Conservation (phyloP, 2,888 invertebrate species). For the Penaeus monodon region DNA sequence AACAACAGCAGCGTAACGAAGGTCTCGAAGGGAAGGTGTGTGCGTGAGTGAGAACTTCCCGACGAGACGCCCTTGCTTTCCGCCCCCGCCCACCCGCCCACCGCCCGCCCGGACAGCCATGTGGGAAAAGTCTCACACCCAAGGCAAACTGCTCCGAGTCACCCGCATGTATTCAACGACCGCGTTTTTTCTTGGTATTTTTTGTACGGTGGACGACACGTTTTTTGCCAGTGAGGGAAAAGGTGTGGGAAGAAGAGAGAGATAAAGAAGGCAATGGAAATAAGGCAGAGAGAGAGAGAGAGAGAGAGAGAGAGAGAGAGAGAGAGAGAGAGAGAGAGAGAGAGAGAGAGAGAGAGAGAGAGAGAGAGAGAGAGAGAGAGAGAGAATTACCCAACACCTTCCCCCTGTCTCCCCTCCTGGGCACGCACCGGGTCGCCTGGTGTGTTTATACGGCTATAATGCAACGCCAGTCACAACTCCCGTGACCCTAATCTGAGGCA, state of each 20-base stretch:
- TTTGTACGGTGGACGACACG: not conserved
- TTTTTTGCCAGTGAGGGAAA: no score
- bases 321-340: no score
- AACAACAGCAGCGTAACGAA: no score
- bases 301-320: no score
- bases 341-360: no score
- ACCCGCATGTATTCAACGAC: not conserved
- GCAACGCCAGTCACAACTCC: not conserved
- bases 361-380: no score
- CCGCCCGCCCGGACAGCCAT: not conserved
- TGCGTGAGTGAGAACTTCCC: conserved; percentile 7
- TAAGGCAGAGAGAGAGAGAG: no score
- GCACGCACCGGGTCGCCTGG: not conserved
- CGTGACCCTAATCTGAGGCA: conserved; percentile 14
- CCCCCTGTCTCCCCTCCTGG: no score
- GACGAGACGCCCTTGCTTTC: not conserved
- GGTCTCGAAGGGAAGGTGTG: no score
- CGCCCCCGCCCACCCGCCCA: conserved; percentile 20
- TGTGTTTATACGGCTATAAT: not conserved
- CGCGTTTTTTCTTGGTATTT: not conserved
- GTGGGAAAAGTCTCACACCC: conserved; percentile 49
- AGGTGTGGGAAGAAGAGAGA: no score
- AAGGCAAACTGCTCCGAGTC: conserved; percentile 25
- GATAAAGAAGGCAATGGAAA: no score
- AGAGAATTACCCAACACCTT: no score